A percentile compares a stretch with the other conserved stretches of the same genome.
Conservation (phyloP, 1,140 invertebrate genomes). For the Phortica variegata region DNA sequence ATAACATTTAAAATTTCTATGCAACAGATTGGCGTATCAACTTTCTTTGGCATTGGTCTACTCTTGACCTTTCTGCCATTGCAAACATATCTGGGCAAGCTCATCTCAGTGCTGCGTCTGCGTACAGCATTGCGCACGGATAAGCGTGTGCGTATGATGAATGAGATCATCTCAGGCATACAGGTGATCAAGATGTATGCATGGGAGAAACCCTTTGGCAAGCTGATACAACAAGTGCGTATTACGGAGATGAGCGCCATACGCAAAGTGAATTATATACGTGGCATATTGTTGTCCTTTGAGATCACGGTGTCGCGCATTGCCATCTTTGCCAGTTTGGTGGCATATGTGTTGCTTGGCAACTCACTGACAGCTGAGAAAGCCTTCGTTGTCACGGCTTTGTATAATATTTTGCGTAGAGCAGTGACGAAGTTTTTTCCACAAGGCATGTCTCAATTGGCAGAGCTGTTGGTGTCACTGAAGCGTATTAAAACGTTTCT, state of each 20-base stretch:
- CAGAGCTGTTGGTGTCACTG: constrained; percentile 68
- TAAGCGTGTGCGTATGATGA: constrained; percentile 80
- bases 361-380: constrained; percentile 61
- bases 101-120: constrained; percentile 65
- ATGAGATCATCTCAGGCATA: constrained; percentile 84
- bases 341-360: constrained; percentile 71
- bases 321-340: constrained; percentile 74
- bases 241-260: constrained; percentile 62
- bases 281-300: constrained; percentile 71
- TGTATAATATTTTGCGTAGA: constrained; percentile 70
- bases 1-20: too few species aligned
- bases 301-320: constrained; percentile 73
- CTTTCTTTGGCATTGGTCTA: constrained; percentile 73
- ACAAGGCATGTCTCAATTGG: constrained; percentile 61
- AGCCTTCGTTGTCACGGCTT: constrained; percentile 71
- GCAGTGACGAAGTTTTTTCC: constrained; percentile 76
- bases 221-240: constrained; percentile 62
- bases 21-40: constrained; percentile 60
- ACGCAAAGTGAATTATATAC: constrained; percentile 67
- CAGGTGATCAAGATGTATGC: constrained; percentile 85
- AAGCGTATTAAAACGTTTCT: constrained; percentile 69
- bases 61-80: constrained; percentile 80
- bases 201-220: constrained; percentile 77
- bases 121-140: constrained; percentile 74
- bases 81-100: constrained; percentile 74